Evolutionary conservation across 2,888 invertebrate genomes (phyloP).

Genomic region (Julus scanicus): DNA sequence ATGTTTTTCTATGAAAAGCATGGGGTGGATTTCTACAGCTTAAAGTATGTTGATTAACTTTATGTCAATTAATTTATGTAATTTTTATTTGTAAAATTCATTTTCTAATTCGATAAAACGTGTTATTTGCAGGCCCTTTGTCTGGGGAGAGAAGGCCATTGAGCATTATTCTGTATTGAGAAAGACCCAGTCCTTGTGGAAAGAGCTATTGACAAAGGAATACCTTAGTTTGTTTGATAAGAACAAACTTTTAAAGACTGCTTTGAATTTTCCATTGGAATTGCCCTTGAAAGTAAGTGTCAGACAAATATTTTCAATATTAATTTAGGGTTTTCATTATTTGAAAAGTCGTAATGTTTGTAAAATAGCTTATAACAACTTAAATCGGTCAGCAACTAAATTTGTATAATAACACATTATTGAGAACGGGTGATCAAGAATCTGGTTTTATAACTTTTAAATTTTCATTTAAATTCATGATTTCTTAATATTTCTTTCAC

Average conservation of each 20-base stretch:
- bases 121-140: slow-evolving; percentile 30
- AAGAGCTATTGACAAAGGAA: slow-evolving; percentile 24
- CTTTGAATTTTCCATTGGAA: slow-evolving; percentile 47
- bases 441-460: too few relatives aligned
- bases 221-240: slow-evolving; percentile 34
- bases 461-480: background rate
- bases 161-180: slow-evolving; percentile 10
- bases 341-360: too few relatives aligned
- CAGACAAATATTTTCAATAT: too few relatives aligned
- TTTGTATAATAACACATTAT: too few relatives aligned
- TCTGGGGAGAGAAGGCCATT: slow-evolving; percentile 49
- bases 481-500: background rate
- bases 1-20: slow-evolving; percentile 45
- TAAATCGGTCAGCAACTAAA: too few relatives aligned
- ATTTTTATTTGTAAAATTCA: background rate
- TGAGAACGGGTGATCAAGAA: too few relatives aligned
- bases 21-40: slow-evolving; percentile 32
- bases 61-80: background rate
- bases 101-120: background rate
- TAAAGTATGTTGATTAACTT: slow-evolving; percentile 3
- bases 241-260: slow-evolving; percentile 43
- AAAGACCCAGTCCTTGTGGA: slow-evolving; percentile 24
- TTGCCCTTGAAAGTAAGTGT: background rate
- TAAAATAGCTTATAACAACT: too few relatives aligned
- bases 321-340: too few relatives aligned